These are phyloP conservation scores for Drosophila colorata DNA, from an alignment of 2,888 invertebrate genomes.

Conservation along the genomic window DNA sequence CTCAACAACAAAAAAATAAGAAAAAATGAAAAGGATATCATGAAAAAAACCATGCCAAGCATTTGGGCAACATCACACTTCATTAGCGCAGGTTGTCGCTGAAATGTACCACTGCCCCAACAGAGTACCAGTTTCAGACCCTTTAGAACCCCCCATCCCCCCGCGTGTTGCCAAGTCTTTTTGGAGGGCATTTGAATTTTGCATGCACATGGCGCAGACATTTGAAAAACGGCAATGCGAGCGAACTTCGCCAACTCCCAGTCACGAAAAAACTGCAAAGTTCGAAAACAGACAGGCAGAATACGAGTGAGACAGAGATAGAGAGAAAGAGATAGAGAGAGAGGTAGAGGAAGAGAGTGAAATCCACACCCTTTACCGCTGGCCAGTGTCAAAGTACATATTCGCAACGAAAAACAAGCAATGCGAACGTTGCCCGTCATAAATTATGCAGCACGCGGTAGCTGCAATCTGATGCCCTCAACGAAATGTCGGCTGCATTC, in stretches of 20 bases:
- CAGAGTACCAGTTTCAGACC: constrained; percentile 7
- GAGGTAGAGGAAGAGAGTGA: constrained; percentile 4
- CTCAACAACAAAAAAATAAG: constrained; percentile 10
- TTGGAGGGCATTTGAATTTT: constrained; percentile 58
- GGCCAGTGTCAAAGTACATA: constrained; percentile 76
- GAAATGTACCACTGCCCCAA: constrained; percentile 40
- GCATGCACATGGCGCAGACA: constrained; percentile 77
- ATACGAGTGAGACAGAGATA: constrained; percentile 9
- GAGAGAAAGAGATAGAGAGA: neutral
- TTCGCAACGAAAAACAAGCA: constrained; percentile 62
- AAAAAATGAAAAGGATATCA: constrained; percentile 44
- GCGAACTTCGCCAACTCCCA: constrained; percentile 62
- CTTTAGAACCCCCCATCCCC: neutral
- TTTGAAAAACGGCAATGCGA: constrained; percentile 74
- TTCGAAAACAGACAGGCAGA: constrained; percentile 53
- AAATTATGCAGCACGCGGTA: constrained; percentile 79
- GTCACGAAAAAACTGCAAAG: constrained; percentile 79
- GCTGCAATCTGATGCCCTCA: constrained; percentile 77
- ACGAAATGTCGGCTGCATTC: constrained; percentile 66
- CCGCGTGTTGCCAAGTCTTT: constrained; percentile 12
- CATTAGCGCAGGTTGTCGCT: constrained; percentile 77
- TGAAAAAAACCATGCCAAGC: constrained; percentile 30
- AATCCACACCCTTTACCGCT: constrained; percentile 26
- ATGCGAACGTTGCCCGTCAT: constrained; percentile 57
- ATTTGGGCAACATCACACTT: constrained; percentile 73